Percentiles rank a stretch among this genome's conserved stretches.
Evolutionary conservation across 2,113 vertebrate genomes (phyloP).

Genomic region (Ochotona curzoniae): DNA sequence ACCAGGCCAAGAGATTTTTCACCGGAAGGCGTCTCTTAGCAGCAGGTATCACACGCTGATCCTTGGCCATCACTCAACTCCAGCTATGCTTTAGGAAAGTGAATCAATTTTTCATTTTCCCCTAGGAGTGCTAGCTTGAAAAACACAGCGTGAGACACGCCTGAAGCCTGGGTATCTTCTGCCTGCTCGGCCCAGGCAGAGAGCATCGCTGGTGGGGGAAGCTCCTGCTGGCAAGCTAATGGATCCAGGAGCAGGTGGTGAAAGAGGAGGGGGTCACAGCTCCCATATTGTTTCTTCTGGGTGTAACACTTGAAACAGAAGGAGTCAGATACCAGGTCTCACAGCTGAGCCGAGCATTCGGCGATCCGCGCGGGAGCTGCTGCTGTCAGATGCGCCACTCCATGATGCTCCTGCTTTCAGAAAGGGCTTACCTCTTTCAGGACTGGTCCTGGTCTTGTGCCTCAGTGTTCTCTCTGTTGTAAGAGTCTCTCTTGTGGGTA

Average conservation of each 20-base stretch:
- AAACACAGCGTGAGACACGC: constrained; percentile 20
- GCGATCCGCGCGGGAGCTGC: neutral
- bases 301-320: constrained; percentile 26
- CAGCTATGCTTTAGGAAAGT: neutral
- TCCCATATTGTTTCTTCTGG: neutral
- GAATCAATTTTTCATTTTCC: constrained; percentile 37
- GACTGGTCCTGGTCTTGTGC: neutral
- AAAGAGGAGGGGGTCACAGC: neutral
- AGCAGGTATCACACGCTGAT: neutral
- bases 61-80: neutral
- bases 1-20: neutral
- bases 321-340: neutral
- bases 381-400: neutral
- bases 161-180: neutral
- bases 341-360: neutral
- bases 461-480: neutral
- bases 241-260: neutral
- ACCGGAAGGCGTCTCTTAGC: neutral
- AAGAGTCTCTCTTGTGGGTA: neutral
- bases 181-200: neutral
- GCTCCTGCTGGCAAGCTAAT: neutral
- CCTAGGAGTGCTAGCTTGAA: neutral
- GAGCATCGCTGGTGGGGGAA: neutral
- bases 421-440: neutral
- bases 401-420: neutral